Evolutionary conservation across 1,140 invertebrate genomes (phyloP).

Genomic region (Neodiprion pinetum): DNA sequence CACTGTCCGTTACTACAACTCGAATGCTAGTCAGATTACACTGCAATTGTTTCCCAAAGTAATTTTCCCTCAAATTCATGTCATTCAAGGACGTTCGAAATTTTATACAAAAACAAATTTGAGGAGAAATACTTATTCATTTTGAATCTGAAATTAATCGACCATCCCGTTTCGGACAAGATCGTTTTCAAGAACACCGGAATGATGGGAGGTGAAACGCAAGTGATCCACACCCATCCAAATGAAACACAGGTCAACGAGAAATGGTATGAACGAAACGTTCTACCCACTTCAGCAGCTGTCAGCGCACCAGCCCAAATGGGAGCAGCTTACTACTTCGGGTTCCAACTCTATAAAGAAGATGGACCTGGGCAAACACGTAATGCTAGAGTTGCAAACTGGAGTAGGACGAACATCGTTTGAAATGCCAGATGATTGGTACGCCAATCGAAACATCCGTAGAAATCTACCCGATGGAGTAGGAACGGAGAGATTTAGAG

Average conservation of each 20-base stretch:
- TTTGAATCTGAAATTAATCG: no score
- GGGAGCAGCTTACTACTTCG: constrained; percentile 28
- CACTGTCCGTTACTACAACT: no score
- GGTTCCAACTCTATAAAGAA: constrained; percentile 31
- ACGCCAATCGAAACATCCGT: constrained; percentile 23
- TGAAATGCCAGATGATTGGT: constrained; percentile 31
- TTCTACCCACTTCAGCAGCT: constrained; percentile 21
- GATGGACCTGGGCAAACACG: constrained; percentile 20
- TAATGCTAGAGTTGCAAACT: constrained; percentile 17
- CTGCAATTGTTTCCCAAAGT: no score
- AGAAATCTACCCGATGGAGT: no score
- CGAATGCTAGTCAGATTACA: no score
- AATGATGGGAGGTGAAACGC: constrained; percentile 28
- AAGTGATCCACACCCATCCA: constrained; percentile 27
- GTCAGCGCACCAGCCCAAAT: constrained; percentile 26
- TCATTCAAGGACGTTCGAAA: no score
- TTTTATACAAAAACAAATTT: no score
- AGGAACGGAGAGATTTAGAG: no score
- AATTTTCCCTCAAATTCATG: no score
- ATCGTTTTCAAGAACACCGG: constrained; percentile 28
- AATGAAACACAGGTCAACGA: constrained; percentile 19
- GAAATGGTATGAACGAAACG: constrained; percentile 22
- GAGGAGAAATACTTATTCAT: no score
- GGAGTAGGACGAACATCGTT: constrained; percentile 26
- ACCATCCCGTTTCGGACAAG: constrained; percentile 19